Conservation (phyloP, 1,140 invertebrate genomes). For the Melitaea cinxia region DNA sequence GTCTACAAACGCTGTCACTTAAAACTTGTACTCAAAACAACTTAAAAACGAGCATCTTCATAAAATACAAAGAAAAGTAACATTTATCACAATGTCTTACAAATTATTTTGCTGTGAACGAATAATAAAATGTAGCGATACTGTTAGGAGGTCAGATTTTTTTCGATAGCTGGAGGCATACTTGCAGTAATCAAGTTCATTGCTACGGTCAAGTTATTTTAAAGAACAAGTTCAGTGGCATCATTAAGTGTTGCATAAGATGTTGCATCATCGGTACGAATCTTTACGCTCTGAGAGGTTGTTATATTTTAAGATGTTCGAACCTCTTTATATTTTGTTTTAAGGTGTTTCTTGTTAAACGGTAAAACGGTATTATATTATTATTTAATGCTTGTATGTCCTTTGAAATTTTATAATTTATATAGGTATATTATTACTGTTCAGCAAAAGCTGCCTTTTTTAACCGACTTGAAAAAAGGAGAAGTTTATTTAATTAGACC, state of each 20-base stretch:
- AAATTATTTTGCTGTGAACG: not conserved
- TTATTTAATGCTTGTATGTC: too few relatives aligned
- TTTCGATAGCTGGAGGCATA: conserved; percentile 15
- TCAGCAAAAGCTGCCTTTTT: too few relatives aligned
- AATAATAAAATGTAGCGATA: conserved; percentile 9
- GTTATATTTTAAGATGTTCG: not conserved
- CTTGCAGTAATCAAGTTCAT: conserved; percentile 41
- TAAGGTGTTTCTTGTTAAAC: not conserved
- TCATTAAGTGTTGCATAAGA: conserved; percentile 43
- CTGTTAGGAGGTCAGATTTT: conserved; percentile 17
- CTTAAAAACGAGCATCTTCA: conserved; percentile 7
- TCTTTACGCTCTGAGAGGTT: conserved; percentile 2
- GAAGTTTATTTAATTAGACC: too few relatives aligned
- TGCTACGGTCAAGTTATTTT: conserved; percentile 39
- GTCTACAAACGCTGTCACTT: not conserved
- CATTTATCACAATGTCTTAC: not conserved
- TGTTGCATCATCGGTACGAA: conserved; percentile 21
- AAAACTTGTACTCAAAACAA: not conserved
- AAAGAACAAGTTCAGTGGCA: conserved; percentile 36
- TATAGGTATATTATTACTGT: too few relatives aligned
- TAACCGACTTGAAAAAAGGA: too few relatives aligned
- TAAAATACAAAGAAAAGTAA: not conserved
- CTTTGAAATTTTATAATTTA: too few relatives aligned
- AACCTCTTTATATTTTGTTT: not conserved
- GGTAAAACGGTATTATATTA: too few relatives aligned